Base-by-base conservation (phyloP, 2,888 invertebrate species). In the Meganola albula region DNA sequence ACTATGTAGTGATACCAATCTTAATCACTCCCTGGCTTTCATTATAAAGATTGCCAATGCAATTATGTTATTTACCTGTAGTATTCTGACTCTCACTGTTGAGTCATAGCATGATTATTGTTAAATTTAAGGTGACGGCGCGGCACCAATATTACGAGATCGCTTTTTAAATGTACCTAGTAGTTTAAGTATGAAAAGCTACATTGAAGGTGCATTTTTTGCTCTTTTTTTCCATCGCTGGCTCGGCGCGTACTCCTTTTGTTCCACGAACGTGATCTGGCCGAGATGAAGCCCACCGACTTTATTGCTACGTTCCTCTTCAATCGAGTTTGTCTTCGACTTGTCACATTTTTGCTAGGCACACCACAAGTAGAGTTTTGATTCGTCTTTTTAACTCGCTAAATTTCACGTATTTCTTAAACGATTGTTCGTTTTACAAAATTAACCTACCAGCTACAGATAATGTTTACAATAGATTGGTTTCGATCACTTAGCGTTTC, bases 201-300 rank as follows among this genome's bases (percentile, higher is more conserved):
- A 69, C 72, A 76, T 79, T 70, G 69, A 76, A 74, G 61, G 71
- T 57, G 51, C 58, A 64, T 80, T 44, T 80, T 79, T 76, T 63
- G 56, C 53, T 70, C 69, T 54, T 71, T 75, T n/a, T 72, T 68
- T 55, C 62, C 55, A 50, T 55, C 59, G 69, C 60, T 71, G 67
- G 67, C 65, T 69, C 73, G 68, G 63, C 53, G 67, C 65, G 65
- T 70, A 53, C 60, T 74, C 62, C 76, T 78, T 80, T 85, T 84
- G 79, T 82, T 80, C 71, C 59, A 61, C 63, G 75, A 74, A 79
- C 83, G 79, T 83, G 83, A 83, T 82, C 83, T 78, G 71, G 61
- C 66, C 73, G 73, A 74, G 77, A 77, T 77, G 77, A 75, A 76
- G 69, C 73, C 67, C 69, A 68, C 63, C 64, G 66, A 73, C 72